Base-by-base conservation (phyloP, 2,888 invertebrate species). In the Melanargia galathea region DNA sequence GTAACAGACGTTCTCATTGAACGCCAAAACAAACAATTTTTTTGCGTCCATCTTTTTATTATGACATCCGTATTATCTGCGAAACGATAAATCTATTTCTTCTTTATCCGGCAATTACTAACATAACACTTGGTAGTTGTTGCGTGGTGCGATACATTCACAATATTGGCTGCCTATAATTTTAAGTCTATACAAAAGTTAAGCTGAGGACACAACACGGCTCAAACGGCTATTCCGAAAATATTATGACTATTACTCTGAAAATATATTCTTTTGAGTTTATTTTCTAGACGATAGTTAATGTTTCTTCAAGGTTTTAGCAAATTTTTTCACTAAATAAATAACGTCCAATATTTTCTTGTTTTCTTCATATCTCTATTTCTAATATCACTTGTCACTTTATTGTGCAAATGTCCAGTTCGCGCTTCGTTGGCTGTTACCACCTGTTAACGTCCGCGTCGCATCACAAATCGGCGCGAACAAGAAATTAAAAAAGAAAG, bases 131-230 rank as follows among this genome's bases (percentile, higher is more conserved):
- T 26, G 20, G 20, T 13, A 46, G 45, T 38, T 49, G 40, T 51
- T 59, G 49, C 51, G 26, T 51, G 3, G 35, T 59, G 40, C 48
- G 30, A 48, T 58, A 58, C 59, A 40, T 59, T 59, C 59, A 51
- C 59, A 51, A 49, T 49, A 59, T 59, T 59, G 13, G 59, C 33
- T 24, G 30, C 26, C 33, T 49, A 49, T 6, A 26, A 5, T 48
- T 59, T 40, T 40, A 11, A 16, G 38, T 0, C 43, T 52, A 35
- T 13, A 13, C 2, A 20, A 16, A 11, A 45, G 22, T 58, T 30
- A 57, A 11, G 57, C 18, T 16, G 16, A 22, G 48, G 2, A 22
- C 35, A 58, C 58, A 52, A 13, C 3, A 40, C 24, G 4, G 51
- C 10, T 26, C 7, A 22, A 8, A 43, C n/a, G 5, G 10, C 11